Conservation (phyloP, 1,140 invertebrate species). For the Adelges cooleyi region DNA sequence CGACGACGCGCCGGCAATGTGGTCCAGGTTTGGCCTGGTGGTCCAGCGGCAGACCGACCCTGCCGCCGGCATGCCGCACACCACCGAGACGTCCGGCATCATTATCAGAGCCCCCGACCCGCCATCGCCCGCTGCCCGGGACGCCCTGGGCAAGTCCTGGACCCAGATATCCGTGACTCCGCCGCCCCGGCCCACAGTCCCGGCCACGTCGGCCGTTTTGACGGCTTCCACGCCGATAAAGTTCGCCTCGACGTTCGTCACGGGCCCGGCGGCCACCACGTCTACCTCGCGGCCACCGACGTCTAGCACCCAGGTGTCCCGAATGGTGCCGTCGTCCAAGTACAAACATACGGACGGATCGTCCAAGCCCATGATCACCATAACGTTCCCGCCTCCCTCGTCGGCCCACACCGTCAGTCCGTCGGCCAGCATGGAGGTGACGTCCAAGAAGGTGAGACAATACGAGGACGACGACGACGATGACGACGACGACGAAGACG, state of each 20-base stretch:
- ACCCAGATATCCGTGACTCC: constrained; percentile 15
- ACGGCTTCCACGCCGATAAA: not conserved
- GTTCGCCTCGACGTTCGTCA: not conserved
- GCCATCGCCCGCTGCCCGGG: not conserved
- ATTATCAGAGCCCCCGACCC: constrained; percentile 1
- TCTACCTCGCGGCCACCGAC: not conserved
- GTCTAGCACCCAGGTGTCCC: not conserved
- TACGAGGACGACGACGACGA: constrained; percentile 35
- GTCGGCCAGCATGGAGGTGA: not conserved
- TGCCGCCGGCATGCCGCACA: not conserved
- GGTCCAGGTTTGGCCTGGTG: constrained; percentile 12
- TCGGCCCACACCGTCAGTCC: not conserved
- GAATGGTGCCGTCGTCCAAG: not conserved
- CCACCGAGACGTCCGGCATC: constrained; percentile 22
- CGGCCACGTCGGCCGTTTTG: not conserved
- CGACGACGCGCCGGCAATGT: not conserved
- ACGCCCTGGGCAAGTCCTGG: not conserved
- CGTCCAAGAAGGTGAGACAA: constrained; percentile 34
- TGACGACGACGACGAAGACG: constrained; percentile 38
- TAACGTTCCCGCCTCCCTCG: constrained; percentile 8
- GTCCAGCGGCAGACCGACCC: not conserved
- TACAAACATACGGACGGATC: not conserved
- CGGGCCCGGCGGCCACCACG: not conserved
- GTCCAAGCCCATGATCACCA: not conserved
- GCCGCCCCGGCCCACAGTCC: not conserved